Base-by-base conservation (phyloP, 2,113 vertebrate species). In the Eulemur rufifrons region DNA sequence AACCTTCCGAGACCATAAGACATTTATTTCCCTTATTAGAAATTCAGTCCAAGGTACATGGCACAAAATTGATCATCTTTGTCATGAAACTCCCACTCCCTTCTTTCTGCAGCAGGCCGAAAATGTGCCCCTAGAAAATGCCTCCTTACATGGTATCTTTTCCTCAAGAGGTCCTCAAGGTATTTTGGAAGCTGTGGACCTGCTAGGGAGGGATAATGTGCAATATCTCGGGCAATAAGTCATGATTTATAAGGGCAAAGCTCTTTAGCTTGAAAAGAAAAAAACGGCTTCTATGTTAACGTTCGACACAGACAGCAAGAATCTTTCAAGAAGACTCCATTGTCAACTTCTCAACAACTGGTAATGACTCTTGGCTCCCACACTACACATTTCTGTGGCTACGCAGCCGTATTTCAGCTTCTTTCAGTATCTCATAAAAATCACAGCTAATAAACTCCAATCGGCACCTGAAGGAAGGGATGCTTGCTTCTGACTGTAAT, bases 391-490 rank as follows among this genome's bases (percentile, higher is more conserved):
- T 98, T 98, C 96, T 98, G 96, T 97, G 98, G 98, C 95, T 95
- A 4, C 21, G 10, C 0, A 0, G 94, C 13, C 25, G 91, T 68
- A 32, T 98, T 98, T 98, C 97, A 98, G 34, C 95, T 86, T 98
- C 97, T 98, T 98, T 98, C 97, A 92, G 95, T 93, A 95, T 97
- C 97, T 98, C 98, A 54, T 99, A 98, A 98, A 98, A 98, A 98
- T 98, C 98, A 96, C 98, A 98, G 98, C 96, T 98, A 98, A 98
- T 98, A 98, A 99, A 98, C 97, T 98, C 97, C 98, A 97, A 95
- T 98, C 83, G 94, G 96, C 98, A 98, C 98, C 98, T 98, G 97
- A 98, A 98, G 95, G 96, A 98, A 98, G 13, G 8, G 5, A 92
- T 83, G 89, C 95, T 98, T 97, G 97, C 96, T 89, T 95, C 97